Base-by-base conservation (phyloP, 2,113 vertebrate genomes). In the Ondatra zibethicus region DNA sequence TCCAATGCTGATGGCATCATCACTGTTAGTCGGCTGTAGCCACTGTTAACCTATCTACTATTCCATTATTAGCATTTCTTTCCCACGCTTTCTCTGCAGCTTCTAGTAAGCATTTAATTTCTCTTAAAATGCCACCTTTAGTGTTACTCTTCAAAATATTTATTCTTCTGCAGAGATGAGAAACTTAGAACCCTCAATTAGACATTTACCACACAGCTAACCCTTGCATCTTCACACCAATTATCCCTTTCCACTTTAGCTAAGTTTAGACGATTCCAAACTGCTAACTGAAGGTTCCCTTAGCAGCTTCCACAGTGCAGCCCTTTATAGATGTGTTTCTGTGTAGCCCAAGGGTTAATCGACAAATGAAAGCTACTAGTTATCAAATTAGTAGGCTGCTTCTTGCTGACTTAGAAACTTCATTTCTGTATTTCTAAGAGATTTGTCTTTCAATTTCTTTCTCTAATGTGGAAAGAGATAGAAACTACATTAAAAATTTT, bases 131-230 rank as follows among this genome's bases (percentile, higher is more conserved):
- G 92, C 95, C 92, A 97, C 93, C 95, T 96, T 97, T 80, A 21
- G 47, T 94, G 92, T 93, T 97, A 97, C 93, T 96, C 95, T 96
- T 95, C 94, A 97, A 97, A 98, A 97, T 96, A 97, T 98, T 96
- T 97, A 96, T 97, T 97, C 96, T 97, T 88, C 95, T 92, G 31
- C 55, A 96, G 82, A 95, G 11, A 93, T 45, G 84, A 93, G 94
- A 96, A 88, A 96, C 78, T 82, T 94, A 81, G 82, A 98, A 96
- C 97, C 96, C 96, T 85, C 91, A 96, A 97, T 98, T 97, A 98
- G 88, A 97, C 80, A 77, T 95, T 97, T 95, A 93, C 95, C 91
- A 92, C 95, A 88, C 61, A 78, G 82, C 97, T 88, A 97, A 97
- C 91, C 94, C 94, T 96, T 94, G 95, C 87, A 81, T 97, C 96